These are phyloP conservation scores for Propithecus deckenii DNA, from an alignment of 2,797 vertebrate species.

Conservation along the genomic window DNA sequence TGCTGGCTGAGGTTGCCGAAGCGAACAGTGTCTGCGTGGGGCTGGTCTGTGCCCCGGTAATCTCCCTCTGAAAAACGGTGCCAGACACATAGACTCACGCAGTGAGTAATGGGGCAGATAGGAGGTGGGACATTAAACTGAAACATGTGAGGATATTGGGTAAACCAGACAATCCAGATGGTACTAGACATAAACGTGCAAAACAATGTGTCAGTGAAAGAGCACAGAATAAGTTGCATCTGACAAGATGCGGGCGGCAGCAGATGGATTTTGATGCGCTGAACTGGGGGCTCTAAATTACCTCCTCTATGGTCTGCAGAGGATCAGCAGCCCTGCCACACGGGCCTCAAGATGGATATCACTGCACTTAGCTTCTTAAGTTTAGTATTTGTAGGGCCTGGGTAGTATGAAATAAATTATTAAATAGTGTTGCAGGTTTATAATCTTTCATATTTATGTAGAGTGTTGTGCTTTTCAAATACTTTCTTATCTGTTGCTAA, in stretches of 20 bases:
- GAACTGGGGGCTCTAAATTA: not conserved
- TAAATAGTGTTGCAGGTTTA: not conserved
- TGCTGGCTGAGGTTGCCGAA: rapidly evolving
- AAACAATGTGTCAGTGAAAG: not conserved
- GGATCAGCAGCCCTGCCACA: not conserved
- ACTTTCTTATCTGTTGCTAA: not conserved
- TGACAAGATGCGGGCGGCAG: not conserved
- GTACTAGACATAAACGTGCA: not conserved
- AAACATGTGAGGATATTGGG: not conserved
- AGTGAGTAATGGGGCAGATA: not conserved
- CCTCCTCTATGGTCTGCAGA: not conserved
- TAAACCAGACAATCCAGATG: not conserved
- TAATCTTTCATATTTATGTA: not conserved
- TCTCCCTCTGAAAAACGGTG: not conserved
- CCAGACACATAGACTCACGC: not conserved
- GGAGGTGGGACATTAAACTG: not conserved
- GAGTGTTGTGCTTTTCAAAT: not conserved
- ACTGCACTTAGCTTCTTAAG: not conserved
- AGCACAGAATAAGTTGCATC: not conserved
- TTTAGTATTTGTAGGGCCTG: not conserved
- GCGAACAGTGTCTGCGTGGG: rapidly evolving
- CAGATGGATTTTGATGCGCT: not conserved
- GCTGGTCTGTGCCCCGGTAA: rapidly evolving
- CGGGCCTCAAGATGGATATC: not conserved
- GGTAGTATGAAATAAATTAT: not conserved